Percentiles rank a stretch among this genome's conserved stretches.
Evolutionary conservation across 2,888 invertebrate genomes (phyloP).

Genomic region (Cenopis cana): DNA sequence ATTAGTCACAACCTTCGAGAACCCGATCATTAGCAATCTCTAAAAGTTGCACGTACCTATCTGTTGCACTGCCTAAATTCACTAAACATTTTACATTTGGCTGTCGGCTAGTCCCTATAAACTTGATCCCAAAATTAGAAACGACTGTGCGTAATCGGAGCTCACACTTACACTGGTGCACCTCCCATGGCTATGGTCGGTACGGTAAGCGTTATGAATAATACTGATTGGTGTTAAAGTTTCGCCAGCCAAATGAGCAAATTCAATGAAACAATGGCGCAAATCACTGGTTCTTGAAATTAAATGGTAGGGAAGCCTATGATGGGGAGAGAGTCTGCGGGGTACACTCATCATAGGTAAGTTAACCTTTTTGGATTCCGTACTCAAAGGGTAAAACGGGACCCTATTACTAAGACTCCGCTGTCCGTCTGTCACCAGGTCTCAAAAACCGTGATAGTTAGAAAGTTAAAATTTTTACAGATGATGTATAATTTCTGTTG

Average conservation of each 20-base stretch:
- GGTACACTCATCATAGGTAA: no score
- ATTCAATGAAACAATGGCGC: slow-evolving; percentile 7
- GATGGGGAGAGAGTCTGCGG: no score
- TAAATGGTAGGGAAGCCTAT: no score
- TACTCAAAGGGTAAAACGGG: no score
- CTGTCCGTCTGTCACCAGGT: no score
- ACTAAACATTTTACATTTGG: background rate
- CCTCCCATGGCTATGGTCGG: background rate
- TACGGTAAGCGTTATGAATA: background rate
- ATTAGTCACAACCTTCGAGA: slow-evolving; percentile 7
- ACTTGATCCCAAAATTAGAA: background rate
- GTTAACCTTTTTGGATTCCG: no score
- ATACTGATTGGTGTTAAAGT: background rate
- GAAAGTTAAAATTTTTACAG: no score
- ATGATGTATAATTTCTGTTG: no score
- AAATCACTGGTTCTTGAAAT: background rate
- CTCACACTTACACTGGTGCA: background rate
- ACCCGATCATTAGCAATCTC: slow-evolving; percentile 14
- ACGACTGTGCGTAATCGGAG: background rate
- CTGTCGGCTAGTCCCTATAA: background rate
- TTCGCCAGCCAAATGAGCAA: slow-evolving; percentile 1
- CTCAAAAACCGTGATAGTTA: no score
- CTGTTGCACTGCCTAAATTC: background rate
- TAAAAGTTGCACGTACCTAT: slow-evolving; percentile 7
- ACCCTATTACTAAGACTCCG: no score